These are phyloP conservation scores for Ganaspis sp. DNA, from an alignment of 1,140 invertebrate species.

Conservation along the genomic window DNA sequence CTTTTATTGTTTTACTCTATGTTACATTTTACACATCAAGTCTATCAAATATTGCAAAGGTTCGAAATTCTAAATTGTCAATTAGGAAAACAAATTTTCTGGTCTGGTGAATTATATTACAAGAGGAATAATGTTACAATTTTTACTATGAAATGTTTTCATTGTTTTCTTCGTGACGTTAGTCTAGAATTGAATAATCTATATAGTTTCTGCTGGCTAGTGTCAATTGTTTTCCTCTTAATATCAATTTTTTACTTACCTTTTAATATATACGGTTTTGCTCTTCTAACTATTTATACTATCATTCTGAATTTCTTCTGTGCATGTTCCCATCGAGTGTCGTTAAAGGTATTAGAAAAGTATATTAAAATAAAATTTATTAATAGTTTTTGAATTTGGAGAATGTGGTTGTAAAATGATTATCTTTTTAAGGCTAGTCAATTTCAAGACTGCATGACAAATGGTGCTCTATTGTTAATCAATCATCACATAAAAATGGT, in stretches of 20 bases:
- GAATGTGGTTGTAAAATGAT: no score
- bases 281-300: background rate
- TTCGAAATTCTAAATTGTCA: background rate
- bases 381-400: no score
- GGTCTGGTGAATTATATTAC: background rate
- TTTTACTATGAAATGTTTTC: background rate
- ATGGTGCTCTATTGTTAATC: background rate
- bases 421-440: slow-evolving; percentile 2
- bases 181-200: background rate
- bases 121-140: background rate
- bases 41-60: background rate
- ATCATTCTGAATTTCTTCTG: background rate
- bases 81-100: background rate
- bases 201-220: background rate
- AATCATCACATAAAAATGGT: background rate
- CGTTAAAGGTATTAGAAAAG: background rate
- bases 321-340: background rate
- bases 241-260: background rate
- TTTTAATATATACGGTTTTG: background rate
- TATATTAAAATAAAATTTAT: background rate
- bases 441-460: background rate
- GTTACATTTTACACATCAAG: background rate
- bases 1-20: background rate
- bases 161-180: background rate
- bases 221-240: background rate